phyloP scores from a whole-genome alignment of 2,888 invertebrate genomes.

The Heliconius ismenius region DNA sequence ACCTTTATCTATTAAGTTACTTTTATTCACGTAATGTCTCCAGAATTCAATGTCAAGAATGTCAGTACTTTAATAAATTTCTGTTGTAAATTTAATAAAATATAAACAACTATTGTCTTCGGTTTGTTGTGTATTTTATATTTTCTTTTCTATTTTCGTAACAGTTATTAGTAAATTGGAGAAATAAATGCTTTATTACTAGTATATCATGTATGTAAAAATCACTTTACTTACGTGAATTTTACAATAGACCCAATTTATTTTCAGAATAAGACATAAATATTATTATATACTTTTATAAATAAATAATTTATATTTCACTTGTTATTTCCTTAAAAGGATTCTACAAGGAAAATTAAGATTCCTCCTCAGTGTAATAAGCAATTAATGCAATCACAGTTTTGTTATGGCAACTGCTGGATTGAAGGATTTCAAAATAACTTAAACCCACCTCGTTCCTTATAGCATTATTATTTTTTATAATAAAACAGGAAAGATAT shows the following conservation, averaged over 20 bases:
- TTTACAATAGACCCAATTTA: neutral
- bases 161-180: too few species aligned
- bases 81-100: too few species aligned
- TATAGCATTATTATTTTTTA: neutral
- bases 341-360: slow-evolving; percentile 1
- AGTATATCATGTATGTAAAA: neutral
- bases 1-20: neutral
- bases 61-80: neutral
- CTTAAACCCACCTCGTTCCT: neutral
- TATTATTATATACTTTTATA: neutral
- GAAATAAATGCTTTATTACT: too few species aligned
- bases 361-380: neutral
- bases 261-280: neutral
- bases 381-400: neutral
- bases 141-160: too few species aligned
- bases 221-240: neutral
- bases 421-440: slow-evolving; percentile 1
- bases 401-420: neutral
- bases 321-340: slow-evolving; percentile 21
- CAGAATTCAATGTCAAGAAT: neutral
- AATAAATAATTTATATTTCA: neutral
- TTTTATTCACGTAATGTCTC: neutral
- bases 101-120: too few species aligned
- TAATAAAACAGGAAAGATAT: neutral
- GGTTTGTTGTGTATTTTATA: too few species aligned